A percentile compares a stretch with the other conserved stretches of the same genome.
These are phyloP conservation scores for Ostrea edulis DNA, from an alignment of 1,140 invertebrate species.

Conservation along the genomic window DNA sequence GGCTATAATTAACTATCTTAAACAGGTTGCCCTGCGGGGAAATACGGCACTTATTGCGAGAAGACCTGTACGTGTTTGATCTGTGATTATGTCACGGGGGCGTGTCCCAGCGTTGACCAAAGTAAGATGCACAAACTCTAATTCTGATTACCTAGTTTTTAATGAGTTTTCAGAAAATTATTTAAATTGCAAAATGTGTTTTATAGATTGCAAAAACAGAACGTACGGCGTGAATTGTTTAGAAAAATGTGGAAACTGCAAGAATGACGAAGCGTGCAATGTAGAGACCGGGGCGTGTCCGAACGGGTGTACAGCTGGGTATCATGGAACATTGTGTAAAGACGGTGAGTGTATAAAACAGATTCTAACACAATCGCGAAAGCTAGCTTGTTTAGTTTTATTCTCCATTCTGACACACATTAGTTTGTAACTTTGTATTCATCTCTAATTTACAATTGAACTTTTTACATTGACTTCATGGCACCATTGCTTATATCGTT, in stretches of 20 bases:
- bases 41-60: neutral
- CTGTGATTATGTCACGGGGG: slow-evolving; percentile 17
- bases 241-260: slow-evolving; percentile 56
- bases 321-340: slow-evolving; percentile 20
- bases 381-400: too few species aligned
- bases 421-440: too few species aligned
- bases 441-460: too few species aligned
- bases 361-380: neutral
- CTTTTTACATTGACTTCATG: too few species aligned
- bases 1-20: neutral
- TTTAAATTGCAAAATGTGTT: neutral
- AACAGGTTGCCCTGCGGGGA: slow-evolving; percentile 3
- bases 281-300: slow-evolving; percentile 52
- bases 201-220: neutral
- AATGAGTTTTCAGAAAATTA: too few species aligned
- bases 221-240: slow-evolving; percentile 52
- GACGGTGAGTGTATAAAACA: neutral
- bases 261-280: slow-evolving; percentile 46
- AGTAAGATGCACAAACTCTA: neutral
- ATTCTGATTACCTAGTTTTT: too few species aligned
- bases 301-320: slow-evolving; percentile 23
- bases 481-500: too few species aligned
- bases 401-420: too few species aligned
- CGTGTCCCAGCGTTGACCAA: neutral
- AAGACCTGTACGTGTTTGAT: neutral